Conservation (phyloP, 92 coral and sea anemone species). For the Blastomussa wellsi region DNA sequence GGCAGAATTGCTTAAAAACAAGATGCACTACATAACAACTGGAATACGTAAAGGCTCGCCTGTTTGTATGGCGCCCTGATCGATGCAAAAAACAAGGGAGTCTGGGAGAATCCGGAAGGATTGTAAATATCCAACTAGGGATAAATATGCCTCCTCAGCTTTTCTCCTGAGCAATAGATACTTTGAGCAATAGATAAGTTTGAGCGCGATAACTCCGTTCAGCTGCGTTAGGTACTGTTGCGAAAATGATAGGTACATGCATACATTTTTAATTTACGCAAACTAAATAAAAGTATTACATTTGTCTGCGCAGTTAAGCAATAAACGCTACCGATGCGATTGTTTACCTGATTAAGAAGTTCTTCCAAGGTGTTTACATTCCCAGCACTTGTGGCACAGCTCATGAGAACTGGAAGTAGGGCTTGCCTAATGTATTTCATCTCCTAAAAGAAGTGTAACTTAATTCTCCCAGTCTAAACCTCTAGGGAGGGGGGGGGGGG, state of each 20-base stretch:
- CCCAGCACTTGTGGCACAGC: slow-evolving; percentile 91
- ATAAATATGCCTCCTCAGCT: no score
- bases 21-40: not conserved
- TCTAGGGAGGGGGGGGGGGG: no score
- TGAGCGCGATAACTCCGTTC: no score
- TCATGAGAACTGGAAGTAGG: slow-evolving; percentile 85
- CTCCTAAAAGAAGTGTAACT: slow-evolving; percentile 55
- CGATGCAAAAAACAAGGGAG: not conserved
- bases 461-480: no score
- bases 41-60: not conserved
- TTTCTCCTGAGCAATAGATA: no score
- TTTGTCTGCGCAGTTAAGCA: no score
- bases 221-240: no score
- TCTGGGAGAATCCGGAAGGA: not conserved
- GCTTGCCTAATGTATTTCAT: slow-evolving; percentile 88
- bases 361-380: slow-evolving; percentile 72
- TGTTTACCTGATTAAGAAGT: slow-evolving; percentile 70
- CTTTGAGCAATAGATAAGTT: no score
- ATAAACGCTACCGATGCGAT: no score
- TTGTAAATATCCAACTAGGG: not conserved
- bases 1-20: not conserved
- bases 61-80: not conserved
- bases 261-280: no score
- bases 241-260: no score
- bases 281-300: no score